These are phyloP conservation scores for Syrmaticus mikado DNA, from an alignment of 2,113 vertebrate genomes.

Conservation along the genomic window DNA sequence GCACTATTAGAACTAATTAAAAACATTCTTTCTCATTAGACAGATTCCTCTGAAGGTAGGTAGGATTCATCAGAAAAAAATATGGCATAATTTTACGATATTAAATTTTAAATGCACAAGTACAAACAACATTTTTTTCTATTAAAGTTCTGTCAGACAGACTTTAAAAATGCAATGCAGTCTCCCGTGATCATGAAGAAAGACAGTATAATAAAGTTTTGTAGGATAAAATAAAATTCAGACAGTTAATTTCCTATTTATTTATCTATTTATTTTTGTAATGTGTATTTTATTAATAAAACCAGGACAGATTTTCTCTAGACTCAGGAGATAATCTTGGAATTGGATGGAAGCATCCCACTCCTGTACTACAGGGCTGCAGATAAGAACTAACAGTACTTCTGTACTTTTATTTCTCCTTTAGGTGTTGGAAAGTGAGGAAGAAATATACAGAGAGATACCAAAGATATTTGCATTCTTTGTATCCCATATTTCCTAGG, in stretches of 20 bases:
- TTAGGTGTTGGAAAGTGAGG: background rate
- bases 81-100: background rate
- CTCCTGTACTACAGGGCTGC: background rate
- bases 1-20: constrained; percentile 21
- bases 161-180: background rate
- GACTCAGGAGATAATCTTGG: background rate
- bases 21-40: constrained; percentile 20
- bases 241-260: background rate
- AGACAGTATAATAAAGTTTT: background rate
- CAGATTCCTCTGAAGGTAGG: background rate
- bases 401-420: background rate
- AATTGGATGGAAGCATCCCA: background rate
- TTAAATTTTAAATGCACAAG: background rate
- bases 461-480: background rate
- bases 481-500: background rate
- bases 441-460: background rate
- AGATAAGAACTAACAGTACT: background rate
- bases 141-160: background rate
- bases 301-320: background rate
- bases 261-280: background rate
- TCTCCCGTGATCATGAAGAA: background rate
- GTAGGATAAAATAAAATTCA: background rate
- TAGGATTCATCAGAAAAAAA: background rate
- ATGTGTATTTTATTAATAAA: background rate
- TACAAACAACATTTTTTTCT: background rate